Base-by-base conservation (phyloP, 1,140 invertebrate species). In the Kradibia gibbosae region DNA sequence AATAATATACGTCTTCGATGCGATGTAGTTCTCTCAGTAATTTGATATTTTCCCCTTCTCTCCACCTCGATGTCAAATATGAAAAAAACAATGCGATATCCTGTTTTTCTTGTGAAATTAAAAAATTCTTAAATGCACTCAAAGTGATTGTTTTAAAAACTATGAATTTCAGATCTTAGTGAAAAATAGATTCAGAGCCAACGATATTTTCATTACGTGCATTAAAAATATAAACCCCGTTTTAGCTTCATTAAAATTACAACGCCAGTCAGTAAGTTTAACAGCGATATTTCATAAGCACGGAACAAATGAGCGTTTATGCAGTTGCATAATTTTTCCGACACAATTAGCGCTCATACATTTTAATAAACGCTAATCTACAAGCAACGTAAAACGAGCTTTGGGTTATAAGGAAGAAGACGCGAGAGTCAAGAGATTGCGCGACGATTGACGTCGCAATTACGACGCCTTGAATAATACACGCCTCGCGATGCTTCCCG, bases 361-460 rank as follows among this genome's bases (percentile, higher is more conserved):
- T 50, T 78, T 28, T 65, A 78, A 67, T 65, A 67, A n/a, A 20
- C 17, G 62, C 45, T 57, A 79, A 48, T 62, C 53, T 73, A 62
- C 28, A 48, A 39, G 39, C 60, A 60, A 65, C 48, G 70, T 42
- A 45, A 72, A 45, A 71, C 28, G 50, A 55, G 72, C 72, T 13
- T 8, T 34, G 72, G 25, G 60, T 20, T 25, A 50, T 17, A 53
- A 70, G 28, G 28, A 39, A 74, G 34, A 39, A 53, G 39, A 78
- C 17, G 45, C 48, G 60, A 10, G 31, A 65, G 60, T 7, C 13
- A 17, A 60, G 84, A 85, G 80, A 86, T 85, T 87, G 82, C 82
- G 81, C 83, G 79, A 83, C 85, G 84, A 85, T 86, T 85, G 85
- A 84, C 83, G 81, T 57, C 42, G 62, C 48, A 71, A 78, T 77